Conservation (phyloP, 1,140 invertebrate species). For the Drosophila baimaii region DNA sequence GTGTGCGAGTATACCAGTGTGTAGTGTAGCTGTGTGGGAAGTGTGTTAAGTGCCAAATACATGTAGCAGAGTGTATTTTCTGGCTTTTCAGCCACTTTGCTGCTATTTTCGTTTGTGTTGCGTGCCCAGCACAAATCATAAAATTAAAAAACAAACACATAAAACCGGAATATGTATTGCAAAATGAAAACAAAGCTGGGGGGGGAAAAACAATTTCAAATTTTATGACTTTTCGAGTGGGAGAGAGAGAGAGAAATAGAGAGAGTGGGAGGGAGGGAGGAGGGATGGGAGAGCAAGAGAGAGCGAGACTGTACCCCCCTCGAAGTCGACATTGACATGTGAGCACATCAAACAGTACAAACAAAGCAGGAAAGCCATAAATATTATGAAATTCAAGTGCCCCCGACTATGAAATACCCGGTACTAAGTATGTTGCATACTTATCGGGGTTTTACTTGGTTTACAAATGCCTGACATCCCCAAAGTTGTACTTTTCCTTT, state of each 20-base stretch:
- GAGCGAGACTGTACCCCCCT: slow-evolving; percentile 22
- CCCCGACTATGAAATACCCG: slow-evolving; percentile 1
- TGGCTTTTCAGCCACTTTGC: slow-evolving; percentile 38
- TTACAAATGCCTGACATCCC: not conserved
- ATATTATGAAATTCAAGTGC: not conserved
- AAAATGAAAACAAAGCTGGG: slow-evolving; percentile 53
- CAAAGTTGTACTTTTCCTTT: not conserved
- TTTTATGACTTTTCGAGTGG: slow-evolving; percentile 48
- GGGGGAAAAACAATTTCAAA: slow-evolving; percentile 34
- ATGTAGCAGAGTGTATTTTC: slow-evolving; percentile 48
- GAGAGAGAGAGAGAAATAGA: not conserved
- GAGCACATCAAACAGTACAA: slow-evolving; percentile 40
- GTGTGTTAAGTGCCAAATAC: slow-evolving; percentile 47
- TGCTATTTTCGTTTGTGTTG: slow-evolving; percentile 69
- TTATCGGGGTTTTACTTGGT: not conserved
- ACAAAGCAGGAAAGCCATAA: slow-evolving; percentile 25
- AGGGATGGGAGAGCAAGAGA: slow-evolving; percentile 7
- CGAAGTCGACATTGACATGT: slow-evolving; percentile 48
- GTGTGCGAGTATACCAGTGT: slow-evolving; percentile 21
- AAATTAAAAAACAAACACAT: slow-evolving; percentile 80
- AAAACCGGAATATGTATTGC: slow-evolving; percentile 67
- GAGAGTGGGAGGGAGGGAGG: not conserved
- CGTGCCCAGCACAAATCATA: slow-evolving; percentile 68
- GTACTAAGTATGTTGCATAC: not conserved
- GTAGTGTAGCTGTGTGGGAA: slow-evolving; percentile 27